Evolutionary conservation across 2,797 vertebrate genomes (phyloP).

Genomic region (Microctenopoma stevenorrisi): DNA sequence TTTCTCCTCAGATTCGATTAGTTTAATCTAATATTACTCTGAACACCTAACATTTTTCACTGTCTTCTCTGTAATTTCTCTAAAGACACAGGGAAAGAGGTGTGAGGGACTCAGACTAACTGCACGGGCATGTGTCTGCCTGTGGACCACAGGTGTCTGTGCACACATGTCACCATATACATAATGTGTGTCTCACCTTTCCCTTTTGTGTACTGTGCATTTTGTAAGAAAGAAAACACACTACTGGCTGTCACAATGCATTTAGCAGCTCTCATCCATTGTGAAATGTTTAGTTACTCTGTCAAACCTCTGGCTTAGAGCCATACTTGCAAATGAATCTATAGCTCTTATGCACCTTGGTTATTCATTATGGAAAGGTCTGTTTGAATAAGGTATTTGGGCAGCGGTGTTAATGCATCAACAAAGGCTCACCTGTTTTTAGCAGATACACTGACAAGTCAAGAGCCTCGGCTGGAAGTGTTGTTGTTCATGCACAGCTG

Average conservation of each 20-base stretch:
- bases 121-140: slow-evolving; percentile 42
- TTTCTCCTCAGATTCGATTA: slow-evolving; percentile 75
- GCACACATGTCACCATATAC: slow-evolving; percentile 15
- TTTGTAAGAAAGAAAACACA: slow-evolving; percentile 69
- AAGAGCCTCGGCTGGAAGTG: slow-evolving; percentile 40
- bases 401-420: slow-evolving; percentile 47
- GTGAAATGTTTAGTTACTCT: slow-evolving; percentile 75
- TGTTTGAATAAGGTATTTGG: slow-evolving; percentile 67
- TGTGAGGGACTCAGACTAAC: slow-evolving; percentile 21
- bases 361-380: slow-evolving; percentile 59
- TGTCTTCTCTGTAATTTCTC: slow-evolving; percentile 73
- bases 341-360: slow-evolving; percentile 62
- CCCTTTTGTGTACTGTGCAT: slow-evolving; percentile 47
- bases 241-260: slow-evolving; percentile 70
- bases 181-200: slow-evolving; percentile 28
- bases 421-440: slow-evolving; percentile 55
- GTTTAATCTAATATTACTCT: slow-evolving; percentile 77
- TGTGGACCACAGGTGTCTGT: slow-evolving; percentile 38
- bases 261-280: slow-evolving; percentile 61
- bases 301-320: slow-evolving; percentile 69
- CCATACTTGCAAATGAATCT: slow-evolving; percentile 69
- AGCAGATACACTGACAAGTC: slow-evolving; percentile 45
- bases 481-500: slow-evolving; percentile 50
- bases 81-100: slow-evolving; percentile 45
- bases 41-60: slow-evolving; percentile 81